Conservation (phyloP, 1,140 invertebrate genomes). For the Nebria ingens region DNA sequence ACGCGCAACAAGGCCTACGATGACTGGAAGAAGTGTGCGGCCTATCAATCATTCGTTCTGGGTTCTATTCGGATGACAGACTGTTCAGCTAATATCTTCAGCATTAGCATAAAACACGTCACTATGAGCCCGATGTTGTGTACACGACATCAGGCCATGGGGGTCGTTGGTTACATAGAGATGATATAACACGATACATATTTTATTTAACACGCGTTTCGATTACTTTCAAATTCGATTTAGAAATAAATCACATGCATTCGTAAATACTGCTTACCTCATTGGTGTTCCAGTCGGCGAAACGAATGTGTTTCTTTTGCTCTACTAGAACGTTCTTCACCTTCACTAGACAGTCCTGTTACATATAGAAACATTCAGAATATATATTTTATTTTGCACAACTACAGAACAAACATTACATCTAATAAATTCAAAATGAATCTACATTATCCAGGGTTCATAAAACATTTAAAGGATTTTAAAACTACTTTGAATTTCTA, state of each 20-base stretch:
- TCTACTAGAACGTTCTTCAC: constrained; percentile 77
- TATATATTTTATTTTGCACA: constrained; percentile 1
- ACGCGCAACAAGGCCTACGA: not conserved
- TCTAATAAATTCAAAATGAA: too few relatives aligned
- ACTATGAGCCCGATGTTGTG: not conserved
- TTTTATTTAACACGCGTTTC: constrained; percentile 9
- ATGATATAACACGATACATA: constrained; percentile 6
- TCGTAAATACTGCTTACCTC: constrained; percentile 59
- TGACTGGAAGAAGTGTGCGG: not conserved
- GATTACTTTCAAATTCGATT: constrained; percentile 11
- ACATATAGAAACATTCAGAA: constrained; percentile 24
- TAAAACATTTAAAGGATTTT: too few relatives aligned
- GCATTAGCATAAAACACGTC: constrained; percentile 5
- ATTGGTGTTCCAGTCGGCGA: constrained; percentile 83
- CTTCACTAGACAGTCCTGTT: constrained; percentile 77
- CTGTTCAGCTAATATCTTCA: not conserved
- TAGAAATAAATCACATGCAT: too few relatives aligned
- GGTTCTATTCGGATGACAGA: not conserved
- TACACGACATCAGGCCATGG: too few relatives aligned
- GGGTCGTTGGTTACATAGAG: too few relatives aligned
- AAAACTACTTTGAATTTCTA: too few relatives aligned
- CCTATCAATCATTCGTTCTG: not conserved
- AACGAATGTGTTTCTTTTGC: constrained; percentile 87
- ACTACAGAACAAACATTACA: too few relatives aligned
- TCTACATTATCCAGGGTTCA: too few relatives aligned